These are phyloP conservation scores for Saccopteryx bilineata DNA, from an alignment of 2,113 vertebrate genomes.

Conservation along the genomic window DNA sequence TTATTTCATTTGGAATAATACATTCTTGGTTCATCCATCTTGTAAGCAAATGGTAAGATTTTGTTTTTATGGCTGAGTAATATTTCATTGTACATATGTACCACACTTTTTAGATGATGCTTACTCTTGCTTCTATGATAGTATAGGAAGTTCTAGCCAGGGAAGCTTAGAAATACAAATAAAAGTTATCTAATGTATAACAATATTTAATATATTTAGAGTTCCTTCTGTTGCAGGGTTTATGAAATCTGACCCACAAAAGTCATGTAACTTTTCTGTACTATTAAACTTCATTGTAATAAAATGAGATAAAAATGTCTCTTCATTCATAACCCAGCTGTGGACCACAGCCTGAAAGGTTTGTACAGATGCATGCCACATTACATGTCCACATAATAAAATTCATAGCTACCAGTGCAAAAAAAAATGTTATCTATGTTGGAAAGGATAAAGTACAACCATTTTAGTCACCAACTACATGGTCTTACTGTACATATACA, in stretches of 20 bases:
- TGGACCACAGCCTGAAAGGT: conserved; percentile 94
- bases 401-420: conserved; percentile 81
- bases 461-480: neutral
- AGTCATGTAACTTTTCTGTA: conserved; percentile 97
- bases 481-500: neutral
- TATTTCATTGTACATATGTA: too few relatives aligned
- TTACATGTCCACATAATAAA: conserved; percentile 87
- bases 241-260: conserved; percentile 91
- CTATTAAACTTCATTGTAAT: conserved; percentile 98
- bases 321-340: conserved; percentile 95
- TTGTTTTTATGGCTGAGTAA: too few relatives aligned
- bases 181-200: conserved; percentile 86
- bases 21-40: too few relatives aligned
- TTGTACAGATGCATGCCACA: conserved; percentile 92
- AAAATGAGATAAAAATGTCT: conserved; percentile 96
- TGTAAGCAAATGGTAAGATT: too few relatives aligned
- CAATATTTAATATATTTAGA: conserved; percentile 94
- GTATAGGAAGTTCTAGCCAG: neutral
- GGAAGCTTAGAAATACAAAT: neutral
- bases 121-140: neutral
- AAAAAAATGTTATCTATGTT: neutral
- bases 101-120: neutral
- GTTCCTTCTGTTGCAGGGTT: conserved; percentile 94
- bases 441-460: neutral
- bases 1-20: too few relatives aligned